Evolutionary conservation across 2,113 vertebrate species (phyloP), one percentile per base, ranked within the genome.

Genomic region (Trachemys scripta): DNA sequence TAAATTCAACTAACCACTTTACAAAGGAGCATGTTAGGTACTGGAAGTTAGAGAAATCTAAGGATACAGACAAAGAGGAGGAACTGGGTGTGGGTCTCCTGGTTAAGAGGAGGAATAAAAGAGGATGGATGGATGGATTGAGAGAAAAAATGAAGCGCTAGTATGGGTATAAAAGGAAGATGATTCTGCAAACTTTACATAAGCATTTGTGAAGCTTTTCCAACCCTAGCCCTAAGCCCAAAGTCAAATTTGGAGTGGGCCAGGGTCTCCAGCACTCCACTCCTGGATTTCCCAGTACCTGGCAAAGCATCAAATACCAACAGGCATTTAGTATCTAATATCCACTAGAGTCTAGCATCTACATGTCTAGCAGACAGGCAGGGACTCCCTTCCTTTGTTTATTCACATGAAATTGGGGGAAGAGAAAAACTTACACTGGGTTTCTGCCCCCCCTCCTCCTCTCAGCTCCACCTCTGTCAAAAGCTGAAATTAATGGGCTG

Each of bases 381-480:
- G 97, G 93, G 95, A 97, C 95, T 97, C 97, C 96, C 93, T 97
- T 94, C 90, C 93, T 95, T 95, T 96, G 95, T 97, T 97, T 97
- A 97, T 97, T 97, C 97, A 96, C 95, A 84, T 96, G 95, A 95
- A 96, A 97, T 88, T 97, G 89, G 96, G 94, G 97, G 95, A 96
- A 97, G 95, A 97, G 92, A 97, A 97, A 96, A 96, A 95, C 93
- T 92, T 97, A 95, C 96, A 95, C 94, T 97, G 95, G 95, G 96
- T 97, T 97, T 96, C 94, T 94, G 91, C 92, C 90, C 91, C 80
- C 9, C 82, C 81, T 91, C 90, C 90, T 38, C 38, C 38, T 38
- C 96, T 91, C 96, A 97, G 96, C 97, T 97, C 97, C 97, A 97
- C 97, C 97, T 97, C 92, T 98, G 95, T 96, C 96, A 97, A 97